Evolutionary conservation across 35 echinoderm and acorn worm species (phyloP), one percentile per base, ranked within the genome.

Genomic region (Apostichopus parvimensis): DNA sequence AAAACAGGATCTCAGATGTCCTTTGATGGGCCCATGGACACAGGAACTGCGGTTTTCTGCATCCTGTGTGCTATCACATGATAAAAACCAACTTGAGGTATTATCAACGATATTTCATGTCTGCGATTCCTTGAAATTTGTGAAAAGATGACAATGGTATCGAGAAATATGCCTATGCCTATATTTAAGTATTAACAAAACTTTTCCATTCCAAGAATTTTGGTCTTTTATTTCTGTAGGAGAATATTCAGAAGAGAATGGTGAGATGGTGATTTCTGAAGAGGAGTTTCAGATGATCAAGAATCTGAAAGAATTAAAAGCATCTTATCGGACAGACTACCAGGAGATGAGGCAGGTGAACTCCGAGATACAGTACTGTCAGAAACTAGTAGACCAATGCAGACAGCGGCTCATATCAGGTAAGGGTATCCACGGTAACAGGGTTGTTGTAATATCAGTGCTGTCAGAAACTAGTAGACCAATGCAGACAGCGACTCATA

Each of bases 331-430:
- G 8, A 77, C 66, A 80, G 96, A 98, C 61, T 98, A 98, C 72
- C 94, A 98, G 70, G 94, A 94, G 78, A 91, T 98, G 17, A 78
- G 90, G 22, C 94, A 98, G 77, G 91, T 98, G 34, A 98, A 98
- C 81, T 98, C 96, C 23, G 96, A 98, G 79, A 93, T 95, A 22
- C 94, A 98, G 68, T 98, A 98, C 83, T 98, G 96, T 22, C 96
- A 98, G 94, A 98, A 98, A 78, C 92, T 98, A 28, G 94, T 98
- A 7, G 96, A 98, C 56, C 94, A 98, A 55, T 98, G 96, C 73
- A 88, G 94, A 79, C 94, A 98, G 66, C 91, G 96, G 71, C 92
- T 98, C 1, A 93, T 98, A 53, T 88, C 88, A 92, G 96, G 96
- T 98, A 73, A 88, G 34, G 93, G 77, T 22, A 18, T 22, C 28